Conservation (phyloP, 2,113 vertebrate species). For the Alosa alosa region DNA sequence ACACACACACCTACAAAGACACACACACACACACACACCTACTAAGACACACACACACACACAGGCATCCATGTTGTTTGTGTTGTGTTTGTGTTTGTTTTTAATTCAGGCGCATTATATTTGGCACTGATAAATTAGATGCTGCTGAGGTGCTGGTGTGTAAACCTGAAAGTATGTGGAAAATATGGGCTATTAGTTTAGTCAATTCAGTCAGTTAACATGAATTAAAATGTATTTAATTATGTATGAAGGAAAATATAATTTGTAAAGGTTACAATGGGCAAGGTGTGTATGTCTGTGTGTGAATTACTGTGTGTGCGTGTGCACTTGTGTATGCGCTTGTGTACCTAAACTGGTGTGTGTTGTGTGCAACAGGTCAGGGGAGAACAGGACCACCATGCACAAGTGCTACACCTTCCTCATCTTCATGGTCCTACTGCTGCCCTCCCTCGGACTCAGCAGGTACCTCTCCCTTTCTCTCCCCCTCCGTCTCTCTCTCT, state of each 20-base stretch:
- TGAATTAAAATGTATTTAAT: too few relatives aligned
- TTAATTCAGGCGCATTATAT: too few relatives aligned
- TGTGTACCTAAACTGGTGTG: not conserved
- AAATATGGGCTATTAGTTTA: too few relatives aligned
- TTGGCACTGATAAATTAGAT: too few relatives aligned
- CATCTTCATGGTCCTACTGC: slow-evolving; percentile 95
- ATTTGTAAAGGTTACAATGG: too few relatives aligned
- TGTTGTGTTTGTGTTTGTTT: too few relatives aligned
- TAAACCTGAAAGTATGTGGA: too few relatives aligned
- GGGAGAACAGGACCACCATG: slow-evolving; percentile 96
- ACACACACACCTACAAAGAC: not conserved
- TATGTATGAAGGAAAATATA: not conserved
- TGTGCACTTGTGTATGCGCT: not conserved
- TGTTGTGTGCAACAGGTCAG: slow-evolving; percentile 74
- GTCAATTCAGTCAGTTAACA: too few relatives aligned
- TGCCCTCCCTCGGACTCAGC: slow-evolving; percentile 93
- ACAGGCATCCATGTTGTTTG: not conserved
- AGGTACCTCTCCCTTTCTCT: slow-evolving; percentile 70
- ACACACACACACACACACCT: not conserved
- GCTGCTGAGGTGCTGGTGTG: too few relatives aligned
- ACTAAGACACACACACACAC: not conserved
- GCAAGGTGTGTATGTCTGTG: not conserved
- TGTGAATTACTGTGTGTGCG: not conserved
- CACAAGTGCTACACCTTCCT: slow-evolving; percentile 98
- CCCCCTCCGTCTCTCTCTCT: not conserved